Conservation (phyloP, 2,888 invertebrate genomes). For the Drosophila silvestris region DNA sequence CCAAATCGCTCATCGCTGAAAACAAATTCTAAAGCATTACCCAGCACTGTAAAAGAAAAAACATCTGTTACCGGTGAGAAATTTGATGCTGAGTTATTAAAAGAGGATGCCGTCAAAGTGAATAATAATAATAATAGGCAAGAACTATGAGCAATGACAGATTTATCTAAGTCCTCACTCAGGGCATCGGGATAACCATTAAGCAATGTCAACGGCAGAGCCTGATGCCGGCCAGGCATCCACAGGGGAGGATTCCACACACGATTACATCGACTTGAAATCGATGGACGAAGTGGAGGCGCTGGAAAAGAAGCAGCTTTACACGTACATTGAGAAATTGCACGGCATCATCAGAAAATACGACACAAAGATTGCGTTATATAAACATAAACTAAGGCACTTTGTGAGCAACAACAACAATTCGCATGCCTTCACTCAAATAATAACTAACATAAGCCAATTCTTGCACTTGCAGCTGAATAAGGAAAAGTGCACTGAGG, state of each 20-base stretch:
- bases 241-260: slow-evolving; percentile 21
- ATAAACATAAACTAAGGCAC: slow-evolving; percentile 87
- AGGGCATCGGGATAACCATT: neutral
- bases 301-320: slow-evolving; percentile 65
- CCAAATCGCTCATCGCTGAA: slow-evolving; percentile 10
- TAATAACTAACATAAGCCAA: neutral
- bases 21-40: neutral
- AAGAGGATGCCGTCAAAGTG: neutral
- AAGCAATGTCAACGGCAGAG: slow-evolving; percentile 31
- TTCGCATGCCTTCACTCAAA: neutral
- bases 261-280: slow-evolving; percentile 60
- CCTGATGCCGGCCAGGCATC: slow-evolving; percentile 9
- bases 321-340: slow-evolving; percentile 78
- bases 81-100: neutral
- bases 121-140: neutral
- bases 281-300: slow-evolving; percentile 56
- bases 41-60: slow-evolving; percentile 3
- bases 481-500: slow-evolving; percentile 35
- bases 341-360: slow-evolving; percentile 85
- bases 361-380: slow-evolving; percentile 87
- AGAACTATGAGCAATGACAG: neutral
- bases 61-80: slow-evolving; percentile 27
- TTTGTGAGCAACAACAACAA: slow-evolving; percentile 84
- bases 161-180: neutral
- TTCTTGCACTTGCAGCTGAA: slow-evolving; percentile 39